phyloP scores from a whole-genome alignment of 2,888 invertebrate species.

The Lasioglossum malachurum region DNA sequence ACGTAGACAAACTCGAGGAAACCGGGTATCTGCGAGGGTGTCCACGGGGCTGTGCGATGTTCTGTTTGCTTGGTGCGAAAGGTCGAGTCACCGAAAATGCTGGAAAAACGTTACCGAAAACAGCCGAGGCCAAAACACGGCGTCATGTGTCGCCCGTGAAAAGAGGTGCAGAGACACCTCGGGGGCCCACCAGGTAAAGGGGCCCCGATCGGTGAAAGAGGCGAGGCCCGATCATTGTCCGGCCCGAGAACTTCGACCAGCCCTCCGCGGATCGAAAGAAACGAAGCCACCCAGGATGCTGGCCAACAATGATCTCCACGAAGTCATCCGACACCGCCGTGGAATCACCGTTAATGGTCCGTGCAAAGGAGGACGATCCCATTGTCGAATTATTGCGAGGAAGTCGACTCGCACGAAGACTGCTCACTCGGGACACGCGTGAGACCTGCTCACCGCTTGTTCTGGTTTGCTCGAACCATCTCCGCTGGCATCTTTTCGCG shows the following conservation, averaged over 20 bases:
- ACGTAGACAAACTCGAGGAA: slow-evolving; percentile 41
- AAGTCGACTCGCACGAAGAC: slow-evolving; percentile 15
- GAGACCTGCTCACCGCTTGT: slow-evolving; percentile 24
- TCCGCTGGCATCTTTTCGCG: slow-evolving; percentile 7
- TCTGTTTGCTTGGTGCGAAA: background rate
- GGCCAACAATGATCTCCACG: slow-evolving; percentile 65
- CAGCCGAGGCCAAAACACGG: slow-evolving; percentile 52
- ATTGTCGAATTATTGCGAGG: slow-evolving; percentile 60
- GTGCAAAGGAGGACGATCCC: slow-evolving; percentile 52
- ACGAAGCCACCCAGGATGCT: slow-evolving; percentile 68
- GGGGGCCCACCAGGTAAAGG: slow-evolving; percentile 28
- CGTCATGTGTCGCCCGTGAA: slow-evolving; percentile 57
- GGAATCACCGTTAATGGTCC: slow-evolving; percentile 67
- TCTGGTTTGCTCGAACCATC: slow-evolving; percentile 30
- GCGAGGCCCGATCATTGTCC: slow-evolving; percentile 55
- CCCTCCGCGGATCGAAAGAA: slow-evolving; percentile 48
- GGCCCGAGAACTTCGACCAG: slow-evolving; percentile 61
- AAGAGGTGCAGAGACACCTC: slow-evolving; percentile 48
- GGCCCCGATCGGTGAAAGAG: slow-evolving; percentile 42
- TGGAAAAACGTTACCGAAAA: slow-evolving; percentile 38
- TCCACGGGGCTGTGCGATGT: slow-evolving; percentile 55
- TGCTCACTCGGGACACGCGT: slow-evolving; percentile 40
- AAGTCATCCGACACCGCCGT: slow-evolving; percentile 58
- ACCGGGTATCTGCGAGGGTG: slow-evolving; percentile 7
- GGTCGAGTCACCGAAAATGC: slow-evolving; percentile 37